Evolutionary conservation across 2,113 vertebrate genomes (phyloP), one percentile per base, ranked within the genome.

Genomic region (Corydoras sp.): DNA sequence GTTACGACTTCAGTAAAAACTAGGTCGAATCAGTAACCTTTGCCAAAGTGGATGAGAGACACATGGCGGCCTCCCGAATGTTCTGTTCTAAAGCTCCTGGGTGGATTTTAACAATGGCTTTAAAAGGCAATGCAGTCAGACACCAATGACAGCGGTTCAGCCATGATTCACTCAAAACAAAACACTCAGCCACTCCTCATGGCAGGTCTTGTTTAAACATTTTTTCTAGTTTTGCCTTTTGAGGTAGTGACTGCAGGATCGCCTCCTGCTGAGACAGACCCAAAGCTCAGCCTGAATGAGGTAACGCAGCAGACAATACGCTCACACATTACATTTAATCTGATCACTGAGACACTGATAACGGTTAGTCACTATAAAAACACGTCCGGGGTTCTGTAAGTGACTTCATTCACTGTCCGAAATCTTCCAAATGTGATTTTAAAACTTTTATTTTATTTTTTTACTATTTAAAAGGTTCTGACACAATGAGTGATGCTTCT

Each of bases 81-180:
- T 59, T 35, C 62, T 55, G 11, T 30, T 14, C 12, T 73, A 29
- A 80, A 79, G 59, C 65, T 76, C 43, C 69, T 73, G 71, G 65
- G 60, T 58, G 24, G 32, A 7, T 29, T 48, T 64, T 51, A 53
- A 56, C 67, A 59, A 87, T 82, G 64, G 14, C 89, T 88, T 82
- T 89, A 90, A 88, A 91, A 90, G 86, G 89, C 68, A 89, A 88
- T 66, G 55, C 62, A 68, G 68, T 35, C 49, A 49, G 64, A 71
- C 66, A 64, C 32, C 32, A 32, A 32, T 65, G 56, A 51, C 8
- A 71, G 62, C 63, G 48, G 78, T 50, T 64, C 5, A 30, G 29
- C 13, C 35, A 55, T 75, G 72, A 69, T 68, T 58, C 76, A 76
- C 66, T 73, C 24, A 13, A 75, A 81, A 72, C 62, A 79, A 84